Conservation (phyloP, 2,888 invertebrate genomes). For the Parnassius orleans region DNA sequence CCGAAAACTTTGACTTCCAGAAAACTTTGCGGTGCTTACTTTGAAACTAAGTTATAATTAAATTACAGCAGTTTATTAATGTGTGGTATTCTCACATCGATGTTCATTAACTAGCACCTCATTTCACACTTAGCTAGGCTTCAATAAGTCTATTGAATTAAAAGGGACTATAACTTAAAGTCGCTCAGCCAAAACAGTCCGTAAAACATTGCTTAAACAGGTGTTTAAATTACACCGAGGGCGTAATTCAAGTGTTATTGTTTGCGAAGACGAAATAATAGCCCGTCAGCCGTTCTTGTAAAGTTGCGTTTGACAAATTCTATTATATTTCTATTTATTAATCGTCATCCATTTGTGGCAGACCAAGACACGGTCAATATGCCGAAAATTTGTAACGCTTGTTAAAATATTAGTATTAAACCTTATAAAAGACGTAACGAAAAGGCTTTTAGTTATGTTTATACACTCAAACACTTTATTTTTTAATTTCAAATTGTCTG, state of each 20-base stretch:
- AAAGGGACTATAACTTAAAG: slow-evolving; percentile 11
- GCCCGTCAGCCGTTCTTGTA: slow-evolving; percentile 8
- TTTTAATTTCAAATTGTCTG: no score
- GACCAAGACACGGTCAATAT: background rate
- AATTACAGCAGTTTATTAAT: no score
- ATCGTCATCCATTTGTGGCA: background rate
- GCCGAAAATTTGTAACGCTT: no score
- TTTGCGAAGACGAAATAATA: slow-evolving; percentile 29
- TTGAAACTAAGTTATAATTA: no score
- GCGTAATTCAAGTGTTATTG: slow-evolving; percentile 42
- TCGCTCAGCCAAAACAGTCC: slow-evolving; percentile 30
- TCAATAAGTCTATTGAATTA: slow-evolving; percentile 34
- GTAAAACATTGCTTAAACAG: slow-evolving; percentile 32
- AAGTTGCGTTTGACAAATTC: slow-evolving; percentile 42
- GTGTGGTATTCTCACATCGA: background rate
- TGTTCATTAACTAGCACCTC: background rate
- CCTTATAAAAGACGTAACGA: no score
- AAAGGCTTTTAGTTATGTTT: no score
- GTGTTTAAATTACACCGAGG: slow-evolving; percentile 45
- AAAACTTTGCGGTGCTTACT: no score
- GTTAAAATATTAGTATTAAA: no score
- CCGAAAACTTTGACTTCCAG: no score
- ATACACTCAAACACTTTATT: no score
- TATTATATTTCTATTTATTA: slow-evolving; percentile 27
- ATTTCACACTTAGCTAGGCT: slow-evolving; percentile 5